Evolutionary conservation across 2,797 vertebrate genomes (phyloP).

Genomic region (Urocyon cinereoargenteus): DNA sequence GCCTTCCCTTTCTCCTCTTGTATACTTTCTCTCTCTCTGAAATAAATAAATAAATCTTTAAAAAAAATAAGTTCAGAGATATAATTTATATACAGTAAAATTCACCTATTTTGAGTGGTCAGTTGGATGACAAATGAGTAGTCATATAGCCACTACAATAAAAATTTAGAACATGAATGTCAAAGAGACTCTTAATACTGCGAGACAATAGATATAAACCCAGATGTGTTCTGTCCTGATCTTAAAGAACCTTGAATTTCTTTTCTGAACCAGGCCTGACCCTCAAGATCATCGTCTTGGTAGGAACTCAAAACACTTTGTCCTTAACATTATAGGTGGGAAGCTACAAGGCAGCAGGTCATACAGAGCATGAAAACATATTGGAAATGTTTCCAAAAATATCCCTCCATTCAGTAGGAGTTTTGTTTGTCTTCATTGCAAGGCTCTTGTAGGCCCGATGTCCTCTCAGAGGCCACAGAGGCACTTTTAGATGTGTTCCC

Average conservation of each 20-base stretch:
- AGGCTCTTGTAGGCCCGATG: neutral
- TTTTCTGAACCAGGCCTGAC: neutral
- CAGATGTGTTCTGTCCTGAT: neutral
- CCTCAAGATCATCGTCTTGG: neutral
- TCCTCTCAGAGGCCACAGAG: neutral
- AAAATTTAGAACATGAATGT: neutral
- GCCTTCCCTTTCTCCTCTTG: too few relatives aligned
- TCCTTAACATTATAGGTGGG: neutral
- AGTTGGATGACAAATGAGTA: neutral
- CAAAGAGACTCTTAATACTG: neutral
- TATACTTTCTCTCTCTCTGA: too few relatives aligned
- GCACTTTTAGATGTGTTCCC: neutral
- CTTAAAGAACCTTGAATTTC: neutral
- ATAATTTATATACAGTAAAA: neutral
- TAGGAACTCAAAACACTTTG: neutral
- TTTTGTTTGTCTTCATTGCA: neutral
- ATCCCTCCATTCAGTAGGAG: too few relatives aligned
- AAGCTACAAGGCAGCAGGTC: neutral
- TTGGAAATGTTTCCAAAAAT: neutral
- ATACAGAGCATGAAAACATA: neutral
- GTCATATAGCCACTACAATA: neutral
- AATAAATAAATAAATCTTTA: neutral
- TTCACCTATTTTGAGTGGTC: neutral
- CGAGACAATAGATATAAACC: neutral
- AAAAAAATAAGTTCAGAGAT: neutral